phyloP scores from a whole-genome alignment of 2,797 vertebrate genomes.

The Fratercula arctica region DNA sequence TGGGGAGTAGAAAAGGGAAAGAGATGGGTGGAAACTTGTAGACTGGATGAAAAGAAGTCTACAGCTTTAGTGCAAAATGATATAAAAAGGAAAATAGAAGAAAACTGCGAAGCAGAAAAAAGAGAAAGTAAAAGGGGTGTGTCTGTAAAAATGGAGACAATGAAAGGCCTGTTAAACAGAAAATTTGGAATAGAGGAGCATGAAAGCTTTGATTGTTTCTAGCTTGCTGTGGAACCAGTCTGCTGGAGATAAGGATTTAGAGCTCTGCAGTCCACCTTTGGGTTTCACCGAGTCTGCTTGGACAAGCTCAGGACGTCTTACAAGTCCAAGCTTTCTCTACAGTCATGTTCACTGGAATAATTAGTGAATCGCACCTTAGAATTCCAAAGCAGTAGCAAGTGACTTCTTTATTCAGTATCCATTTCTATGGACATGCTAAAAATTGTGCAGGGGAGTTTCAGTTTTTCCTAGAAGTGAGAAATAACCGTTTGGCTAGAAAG shows the following conservation, averaged over 20 bases:
- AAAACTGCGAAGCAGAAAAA: not conserved
- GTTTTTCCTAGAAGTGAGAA: not conserved
- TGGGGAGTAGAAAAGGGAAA: not conserved
- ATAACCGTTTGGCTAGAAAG: not conserved
- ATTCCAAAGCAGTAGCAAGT: not conserved
- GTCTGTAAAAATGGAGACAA: not conserved
- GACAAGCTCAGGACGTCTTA: not conserved
- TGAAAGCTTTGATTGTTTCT: slow-evolving; percentile 26
- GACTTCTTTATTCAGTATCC: not conserved
- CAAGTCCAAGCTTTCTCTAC: not conserved
- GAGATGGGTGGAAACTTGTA: not conserved
- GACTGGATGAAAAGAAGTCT: not conserved
- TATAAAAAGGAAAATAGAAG: not conserved
- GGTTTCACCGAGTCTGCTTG: not conserved
- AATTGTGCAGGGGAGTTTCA: not conserved
- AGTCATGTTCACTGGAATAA: not conserved
- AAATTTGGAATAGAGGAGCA: not conserved
- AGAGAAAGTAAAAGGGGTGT: not conserved
- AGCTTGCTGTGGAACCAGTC: not conserved
- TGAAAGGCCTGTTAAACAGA: not conserved
- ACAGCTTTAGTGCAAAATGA: not conserved
- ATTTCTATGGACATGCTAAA: not conserved
- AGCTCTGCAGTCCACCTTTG: not conserved
- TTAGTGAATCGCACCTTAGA: not conserved
- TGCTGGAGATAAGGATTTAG: not conserved